Conservation (phyloP, 2,113 vertebrate genomes). For the Naja naja region DNA sequence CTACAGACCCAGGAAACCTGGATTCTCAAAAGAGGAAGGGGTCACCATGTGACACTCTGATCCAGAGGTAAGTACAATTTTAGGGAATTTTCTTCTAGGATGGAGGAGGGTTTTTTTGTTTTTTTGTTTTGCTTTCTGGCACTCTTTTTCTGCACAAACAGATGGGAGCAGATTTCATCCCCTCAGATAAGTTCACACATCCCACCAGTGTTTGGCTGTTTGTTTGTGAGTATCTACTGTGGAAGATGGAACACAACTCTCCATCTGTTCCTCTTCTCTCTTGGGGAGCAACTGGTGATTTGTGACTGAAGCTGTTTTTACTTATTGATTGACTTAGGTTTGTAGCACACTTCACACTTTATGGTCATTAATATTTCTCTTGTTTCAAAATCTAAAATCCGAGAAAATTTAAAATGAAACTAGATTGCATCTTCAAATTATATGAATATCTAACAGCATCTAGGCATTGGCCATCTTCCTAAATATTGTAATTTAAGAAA, state of each 20-base stretch:
- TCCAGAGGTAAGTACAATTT: constrained; percentile 77
- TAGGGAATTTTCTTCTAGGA: neutral
- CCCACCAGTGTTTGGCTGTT: constrained; percentile 47
- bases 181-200: constrained; percentile 49
- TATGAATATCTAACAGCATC: neutral
- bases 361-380: neutral
- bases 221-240: constrained; percentile 37
- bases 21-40: constrained; percentile 93
- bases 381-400: neutral
- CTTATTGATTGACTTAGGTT: constrained; percentile 5
- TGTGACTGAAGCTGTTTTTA: constrained; percentile 25
- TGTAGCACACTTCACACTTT: neutral
- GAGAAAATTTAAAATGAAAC: neutral
- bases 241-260: constrained; percentile 40
- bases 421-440: neutral
- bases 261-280: constrained; percentile 44
- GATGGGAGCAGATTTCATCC: constrained; percentile 48
- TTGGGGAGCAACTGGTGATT: constrained; percentile 36
- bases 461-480: neutral
- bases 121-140: constrained; percentile 30
- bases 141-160: constrained; percentile 47
- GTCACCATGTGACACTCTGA: constrained; percentile 86
- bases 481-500: neutral
- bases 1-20: constrained; percentile 81
- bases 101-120: neutral